These are phyloP conservation scores for Varanus salvator DNA, from an alignment of 2,113 vertebrate genomes.

Conservation along the genomic window DNA sequence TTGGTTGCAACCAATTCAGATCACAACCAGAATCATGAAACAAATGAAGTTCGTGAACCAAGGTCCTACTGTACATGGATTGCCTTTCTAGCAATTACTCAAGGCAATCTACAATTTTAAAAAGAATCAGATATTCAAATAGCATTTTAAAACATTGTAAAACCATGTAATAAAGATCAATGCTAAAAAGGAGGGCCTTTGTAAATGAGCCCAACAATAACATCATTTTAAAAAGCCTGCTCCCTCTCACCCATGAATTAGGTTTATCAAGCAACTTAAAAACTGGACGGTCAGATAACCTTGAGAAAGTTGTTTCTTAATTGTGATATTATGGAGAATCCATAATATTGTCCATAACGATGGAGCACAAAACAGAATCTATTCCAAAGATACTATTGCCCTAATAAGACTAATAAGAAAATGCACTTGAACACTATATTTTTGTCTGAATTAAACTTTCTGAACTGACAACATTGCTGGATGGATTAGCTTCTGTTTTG, in stretches of 20 bases:
- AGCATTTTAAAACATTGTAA: neutral
- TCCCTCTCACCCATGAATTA: neutral
- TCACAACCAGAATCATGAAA: too few species aligned
- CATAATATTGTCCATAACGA: neutral
- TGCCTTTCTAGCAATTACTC: neutral
- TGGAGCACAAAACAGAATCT: neutral
- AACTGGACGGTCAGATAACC: too few species aligned
- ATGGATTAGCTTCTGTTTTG: constrained; percentile 32
- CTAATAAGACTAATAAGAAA: neutral
- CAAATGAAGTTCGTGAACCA: too few species aligned
- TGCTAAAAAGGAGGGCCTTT: neutral
- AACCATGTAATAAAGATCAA: neutral
- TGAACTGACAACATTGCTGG: constrained; percentile 14
- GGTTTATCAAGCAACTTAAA: neutral
- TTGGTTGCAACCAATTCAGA: too few species aligned
- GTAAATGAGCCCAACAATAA: neutral
- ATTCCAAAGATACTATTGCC: neutral
- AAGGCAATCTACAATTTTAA: neutral
- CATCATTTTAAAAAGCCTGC: neutral
- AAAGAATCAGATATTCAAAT: neutral
- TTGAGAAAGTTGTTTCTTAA: neutral
- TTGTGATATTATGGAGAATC: neutral
- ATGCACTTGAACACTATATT: neutral
- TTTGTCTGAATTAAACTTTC: neutral
- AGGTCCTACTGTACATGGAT: neutral